A percentile compares a stretch with the other conserved stretches of the same genome.
phyloP scores from a whole-genome alignment of 2,113 vertebrate species.

The Eubucco bourcierii region DNA sequence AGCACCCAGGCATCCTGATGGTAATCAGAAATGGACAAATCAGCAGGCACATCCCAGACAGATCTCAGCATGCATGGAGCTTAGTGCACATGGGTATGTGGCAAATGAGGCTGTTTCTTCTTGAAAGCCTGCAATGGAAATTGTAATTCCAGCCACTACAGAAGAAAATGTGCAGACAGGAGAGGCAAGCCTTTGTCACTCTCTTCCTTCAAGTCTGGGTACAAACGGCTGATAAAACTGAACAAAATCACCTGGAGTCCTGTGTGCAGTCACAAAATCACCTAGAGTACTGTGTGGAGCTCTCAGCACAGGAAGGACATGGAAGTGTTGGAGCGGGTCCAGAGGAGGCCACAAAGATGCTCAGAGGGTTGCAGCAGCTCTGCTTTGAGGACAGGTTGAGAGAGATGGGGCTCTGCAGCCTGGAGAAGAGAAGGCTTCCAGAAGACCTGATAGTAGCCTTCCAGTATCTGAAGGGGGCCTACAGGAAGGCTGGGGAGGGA shows the following conservation, averaged over 20 bases:
- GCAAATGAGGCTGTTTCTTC: background rate
- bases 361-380: too few species aligned
- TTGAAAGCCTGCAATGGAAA: background rate
- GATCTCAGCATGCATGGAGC: background rate
- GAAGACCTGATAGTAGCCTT: too few species aligned
- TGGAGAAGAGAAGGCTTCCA: too few species aligned
- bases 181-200: background rate
- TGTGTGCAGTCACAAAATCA: too few species aligned
- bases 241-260: background rate
- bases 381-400: too few species aligned
- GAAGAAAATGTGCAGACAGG: background rate
- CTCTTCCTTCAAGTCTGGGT: background rate
- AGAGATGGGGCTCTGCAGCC: too few species aligned
- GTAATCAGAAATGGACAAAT: background rate
- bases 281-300: too few species aligned
- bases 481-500: too few species aligned
- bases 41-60: background rate
- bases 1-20: background rate
- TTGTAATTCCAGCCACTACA: background rate
- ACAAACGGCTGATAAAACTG: background rate
- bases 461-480: too few species aligned
- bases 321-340: too few species aligned
- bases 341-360: too few species aligned
- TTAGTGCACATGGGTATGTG: background rate
- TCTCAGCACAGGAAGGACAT: too few species aligned